Percentiles rank a stretch among this genome's conserved stretches.
Evolutionary conservation across 2,797 vertebrate genomes (phyloP).

Genomic region (Holocentrus rufus): DNA sequence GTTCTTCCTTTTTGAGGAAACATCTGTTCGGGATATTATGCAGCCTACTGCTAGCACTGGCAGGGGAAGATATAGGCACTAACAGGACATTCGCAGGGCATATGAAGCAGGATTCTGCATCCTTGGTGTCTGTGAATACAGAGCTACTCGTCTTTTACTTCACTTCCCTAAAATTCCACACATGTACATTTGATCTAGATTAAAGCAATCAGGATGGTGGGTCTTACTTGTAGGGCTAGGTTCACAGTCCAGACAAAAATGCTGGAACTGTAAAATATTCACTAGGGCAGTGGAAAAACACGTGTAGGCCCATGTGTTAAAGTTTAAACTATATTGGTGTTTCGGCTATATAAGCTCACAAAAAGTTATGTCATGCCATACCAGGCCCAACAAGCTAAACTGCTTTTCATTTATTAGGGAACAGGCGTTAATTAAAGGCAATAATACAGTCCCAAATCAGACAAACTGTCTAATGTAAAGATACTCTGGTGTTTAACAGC

Average conservation of each 20-base stretch:
- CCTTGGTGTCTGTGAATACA: conserved; percentile 6
- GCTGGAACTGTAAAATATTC: neutral
- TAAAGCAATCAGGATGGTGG: neutral
- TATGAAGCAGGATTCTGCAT: conserved; percentile 18
- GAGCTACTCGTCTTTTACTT: conserved; percentile 2
- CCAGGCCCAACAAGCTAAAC: conserved; percentile 39
- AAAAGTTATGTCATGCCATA: neutral
- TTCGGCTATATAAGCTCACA: too few species aligned
- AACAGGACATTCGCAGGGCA: conserved; percentile 25
- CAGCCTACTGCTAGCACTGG: conserved; percentile 36
- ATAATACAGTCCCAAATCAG: conserved; percentile 1
- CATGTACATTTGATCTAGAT: neutral
- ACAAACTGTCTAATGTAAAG: conserved; percentile 1
- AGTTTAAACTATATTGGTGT: too few species aligned
- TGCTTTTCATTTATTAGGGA: conserved; percentile 17
- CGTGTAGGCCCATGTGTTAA: too few species aligned
- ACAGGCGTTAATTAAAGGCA: neutral
- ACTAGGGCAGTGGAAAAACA: neutral
- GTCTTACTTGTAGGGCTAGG: too few species aligned
- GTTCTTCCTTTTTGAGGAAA: conserved; percentile 68
- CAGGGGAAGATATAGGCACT: conserved; percentile 23
- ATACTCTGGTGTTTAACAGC: neutral
- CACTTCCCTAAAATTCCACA: neutral
- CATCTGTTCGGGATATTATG: conserved; percentile 69
- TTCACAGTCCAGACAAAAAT: neutral